Base-by-base conservation (phyloP, 2,797 vertebrate species). In the Mycteria americana region DNA sequence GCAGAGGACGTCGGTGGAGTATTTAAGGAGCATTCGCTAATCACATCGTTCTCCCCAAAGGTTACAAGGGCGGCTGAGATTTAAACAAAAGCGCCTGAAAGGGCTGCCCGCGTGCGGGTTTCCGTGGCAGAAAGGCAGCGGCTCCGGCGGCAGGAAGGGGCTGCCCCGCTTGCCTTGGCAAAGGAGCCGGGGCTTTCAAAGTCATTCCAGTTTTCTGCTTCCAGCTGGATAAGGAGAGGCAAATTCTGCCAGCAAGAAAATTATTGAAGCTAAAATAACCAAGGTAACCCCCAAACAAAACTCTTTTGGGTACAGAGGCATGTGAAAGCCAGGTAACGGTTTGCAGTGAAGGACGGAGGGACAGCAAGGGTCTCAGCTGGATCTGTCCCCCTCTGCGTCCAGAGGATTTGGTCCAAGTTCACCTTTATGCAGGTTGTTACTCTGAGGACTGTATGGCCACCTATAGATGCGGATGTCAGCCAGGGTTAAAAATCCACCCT, bases 71-170 rank as follows among this genome's bases (percentile, higher is more conserved):
- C 4, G 7, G 27, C 30, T 64, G 35, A 46, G 59, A 79, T 79
- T 27, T n/a, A 50, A 78, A 39, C 18, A 37, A 27, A 64, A 64
- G 30, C 2, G 6, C 41, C 78, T 15, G 2, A 39, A 86, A 37
- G 11, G 39, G 56, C 65, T 72, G 60, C 73, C 80, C 2, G 0
- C 48, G 19, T 1, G 13, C 1, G 4, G 1, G 0, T 12, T 67
- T 67, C 78, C 8, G 33, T 1, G 18, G 39, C n/a, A 85, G 5
- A 39, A 89, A 69, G n/a, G 54, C 75, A 67, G 60, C 10, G 2
- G 41, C 39, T 56, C 63, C 9, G 0, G 72, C 2, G 0, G 53
- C 5, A 1, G 59, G 64, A 80, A 3, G 15, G 65, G 41, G 35
- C 57, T 75, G 65, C 78, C n/a, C 33, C 4, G 2, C 50, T 82